Conservation (phyloP, 2,888 invertebrate genomes). For the Dichetophora obliterata region DNA sequence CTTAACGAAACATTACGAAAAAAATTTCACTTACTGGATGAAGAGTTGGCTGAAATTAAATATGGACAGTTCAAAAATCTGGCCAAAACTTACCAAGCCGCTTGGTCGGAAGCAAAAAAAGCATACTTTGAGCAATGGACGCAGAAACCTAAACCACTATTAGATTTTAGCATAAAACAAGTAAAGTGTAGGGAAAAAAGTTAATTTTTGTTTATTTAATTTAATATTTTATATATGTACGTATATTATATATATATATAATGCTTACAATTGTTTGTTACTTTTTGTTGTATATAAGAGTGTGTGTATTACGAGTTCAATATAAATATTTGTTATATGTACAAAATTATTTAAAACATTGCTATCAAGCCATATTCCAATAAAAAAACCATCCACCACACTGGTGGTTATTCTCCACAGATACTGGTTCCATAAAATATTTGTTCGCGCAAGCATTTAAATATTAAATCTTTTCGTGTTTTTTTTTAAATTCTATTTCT, state of each 20-base stretch:
- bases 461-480: no score
- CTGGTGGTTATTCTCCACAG: no score
- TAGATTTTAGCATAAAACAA: slow-evolving; percentile 48
- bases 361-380: no score
- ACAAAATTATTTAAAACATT: slow-evolving; percentile 9
- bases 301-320: background rate
- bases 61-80: slow-evolving; percentile 58
- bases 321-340: slow-evolving; percentile 10
- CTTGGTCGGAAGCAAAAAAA: slow-evolving; percentile 71
- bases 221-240: background rate
- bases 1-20: slow-evolving; percentile 56
- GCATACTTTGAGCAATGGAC: slow-evolving; percentile 74
- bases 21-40: slow-evolving; percentile 37
- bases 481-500: no score
- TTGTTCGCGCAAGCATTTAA: no score
- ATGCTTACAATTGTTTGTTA: slow-evolving; percentile 12
- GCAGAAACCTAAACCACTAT: slow-evolving; percentile 68
- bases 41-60: slow-evolving; percentile 43
- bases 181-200: slow-evolving; percentile 7
- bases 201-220: slow-evolving; percentile 1
- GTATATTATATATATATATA: slow-evolving; percentile 1
- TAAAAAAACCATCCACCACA: no score
- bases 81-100: slow-evolving; percentile 60
- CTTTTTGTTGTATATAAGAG: background rate
- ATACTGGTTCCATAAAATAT: no score